A percentile compares a stretch with the other conserved stretches of the same genome.
Evolutionary conservation across 1,140 invertebrate genomes (phyloP).

Genomic region (Lanistes nyassanus): DNA sequence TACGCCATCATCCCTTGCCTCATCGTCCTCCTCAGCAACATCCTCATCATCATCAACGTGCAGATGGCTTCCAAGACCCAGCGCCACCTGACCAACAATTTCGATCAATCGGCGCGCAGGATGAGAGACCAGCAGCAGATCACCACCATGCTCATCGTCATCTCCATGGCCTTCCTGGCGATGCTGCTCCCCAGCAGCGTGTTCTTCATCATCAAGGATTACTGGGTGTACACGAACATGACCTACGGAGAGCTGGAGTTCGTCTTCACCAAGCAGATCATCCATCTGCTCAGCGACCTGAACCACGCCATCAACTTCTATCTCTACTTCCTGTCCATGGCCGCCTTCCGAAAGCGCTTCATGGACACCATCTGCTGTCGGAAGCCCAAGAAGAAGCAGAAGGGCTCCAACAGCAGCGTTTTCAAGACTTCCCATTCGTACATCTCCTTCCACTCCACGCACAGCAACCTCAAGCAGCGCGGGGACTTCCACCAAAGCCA

Average conservation of each 20-base stretch:
- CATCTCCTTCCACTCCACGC: constrained; percentile 27
- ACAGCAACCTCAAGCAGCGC: constrained; percentile 9
- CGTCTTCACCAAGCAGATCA: constrained; percentile 34
- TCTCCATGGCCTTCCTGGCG: constrained; percentile 46
- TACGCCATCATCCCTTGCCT: constrained; percentile 50
- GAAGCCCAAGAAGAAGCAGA: background rate
- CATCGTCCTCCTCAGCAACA: constrained; percentile 50
- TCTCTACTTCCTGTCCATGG: constrained; percentile 51
- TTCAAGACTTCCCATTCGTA: constrained; percentile 32
- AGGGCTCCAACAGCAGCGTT: constrained; percentile 21
- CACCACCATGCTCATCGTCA: constrained; percentile 54
- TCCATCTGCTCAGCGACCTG: constrained; percentile 48
- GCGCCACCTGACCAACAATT: constrained; percentile 35
- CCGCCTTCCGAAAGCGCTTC: constrained; percentile 34
- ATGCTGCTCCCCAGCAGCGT: constrained; percentile 52
- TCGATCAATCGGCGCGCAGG: constrained; percentile 36
- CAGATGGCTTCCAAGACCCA: constrained; percentile 40
- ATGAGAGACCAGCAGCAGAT: constrained; percentile 51
- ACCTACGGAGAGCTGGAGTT: constrained; percentile 23
- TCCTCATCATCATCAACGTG: constrained; percentile 50
- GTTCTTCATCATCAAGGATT: constrained; percentile 45
- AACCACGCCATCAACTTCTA: constrained; percentile 60
- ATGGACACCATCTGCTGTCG: constrained; percentile 31
- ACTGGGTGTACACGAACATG: constrained; percentile 3
- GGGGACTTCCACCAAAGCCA: constrained; percentile 10